These are phyloP conservation scores for Pelvicachromis taeniatus DNA, from an alignment of 2,113 vertebrate species.

Conservation along the genomic window DNA sequence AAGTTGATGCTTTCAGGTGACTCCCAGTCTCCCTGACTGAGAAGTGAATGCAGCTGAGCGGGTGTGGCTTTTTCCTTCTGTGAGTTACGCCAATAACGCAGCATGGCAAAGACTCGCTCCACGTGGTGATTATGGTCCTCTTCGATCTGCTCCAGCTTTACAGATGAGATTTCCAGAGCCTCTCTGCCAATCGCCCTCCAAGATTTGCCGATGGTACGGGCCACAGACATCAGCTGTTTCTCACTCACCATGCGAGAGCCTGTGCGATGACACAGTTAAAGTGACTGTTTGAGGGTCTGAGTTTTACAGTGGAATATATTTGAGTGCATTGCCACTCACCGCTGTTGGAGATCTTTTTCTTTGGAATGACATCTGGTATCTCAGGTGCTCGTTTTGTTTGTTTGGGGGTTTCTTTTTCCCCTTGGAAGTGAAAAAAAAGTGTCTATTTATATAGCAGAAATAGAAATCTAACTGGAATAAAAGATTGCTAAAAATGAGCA, in stretches of 20 bases:
- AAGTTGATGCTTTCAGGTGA: conserved; percentile 46
- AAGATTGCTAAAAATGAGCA: neutral
- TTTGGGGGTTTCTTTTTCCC: neutral
- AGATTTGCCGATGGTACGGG: conserved; percentile 43
- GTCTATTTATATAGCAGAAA: neutral
- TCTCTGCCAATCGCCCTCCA: conserved; percentile 69
- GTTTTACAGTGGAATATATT: neutral
- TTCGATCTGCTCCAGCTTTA: conserved; percentile 69
- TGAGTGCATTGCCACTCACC: conserved; percentile 19
- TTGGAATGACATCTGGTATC: neutral
- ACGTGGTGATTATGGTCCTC: conserved; percentile 49
- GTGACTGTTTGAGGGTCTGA: neutral
- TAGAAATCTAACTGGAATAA: neutral
- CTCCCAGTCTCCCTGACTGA: conserved; percentile 39
- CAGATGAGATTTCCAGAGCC: conserved; percentile 48
- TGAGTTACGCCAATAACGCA: conserved; percentile 48
- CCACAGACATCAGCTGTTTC: conserved; percentile 71
- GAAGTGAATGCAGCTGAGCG: conserved; percentile 55
- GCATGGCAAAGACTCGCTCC: conserved; percentile 69
- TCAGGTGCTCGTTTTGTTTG: neutral
- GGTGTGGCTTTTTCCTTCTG: conserved; percentile 61
- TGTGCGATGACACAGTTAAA: neutral
- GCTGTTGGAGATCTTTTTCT: conserved; percentile 9
- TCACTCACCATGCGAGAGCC: conserved; percentile 53
- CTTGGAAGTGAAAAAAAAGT: neutral